These are phyloP conservation scores for Hylomyscus alleni DNA, from an alignment of 2,797 vertebrate genomes.

Conservation along the genomic window DNA sequence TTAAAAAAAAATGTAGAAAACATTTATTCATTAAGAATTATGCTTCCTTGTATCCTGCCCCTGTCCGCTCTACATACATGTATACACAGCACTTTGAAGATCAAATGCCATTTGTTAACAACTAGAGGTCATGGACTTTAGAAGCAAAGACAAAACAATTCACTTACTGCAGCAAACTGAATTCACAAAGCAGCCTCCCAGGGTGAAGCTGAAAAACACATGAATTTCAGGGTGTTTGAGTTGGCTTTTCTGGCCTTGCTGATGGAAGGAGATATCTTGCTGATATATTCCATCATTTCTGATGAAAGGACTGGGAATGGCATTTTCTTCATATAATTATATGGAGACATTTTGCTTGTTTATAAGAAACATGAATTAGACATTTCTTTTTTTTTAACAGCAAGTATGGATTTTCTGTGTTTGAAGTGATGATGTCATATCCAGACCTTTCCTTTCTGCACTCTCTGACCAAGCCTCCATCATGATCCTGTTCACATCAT, in stretches of 20 bases:
- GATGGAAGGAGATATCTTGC: constrained; percentile 16
- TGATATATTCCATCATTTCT: constrained; percentile 65
- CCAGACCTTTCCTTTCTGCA: background rate
- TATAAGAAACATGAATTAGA: constrained; percentile 2
- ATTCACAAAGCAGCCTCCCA: constrained; percentile 54
- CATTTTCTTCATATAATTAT: constrained; percentile 6
- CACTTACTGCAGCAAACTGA: background rate
- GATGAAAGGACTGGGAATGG: constrained; percentile 44
- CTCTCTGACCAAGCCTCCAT: background rate
- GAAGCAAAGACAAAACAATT: constrained; percentile 34
- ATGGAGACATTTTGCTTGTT: background rate
- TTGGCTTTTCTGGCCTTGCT: constrained; percentile 58
- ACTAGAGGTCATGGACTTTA: background rate
- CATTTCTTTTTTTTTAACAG: background rate
- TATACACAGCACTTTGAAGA: constrained; percentile 49
- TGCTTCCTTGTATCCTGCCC: background rate
- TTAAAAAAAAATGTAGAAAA: constrained; percentile 42
- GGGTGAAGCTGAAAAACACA: constrained; percentile 53
- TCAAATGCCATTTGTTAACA: constrained; percentile 48
- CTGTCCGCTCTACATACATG: too few relatives aligned
- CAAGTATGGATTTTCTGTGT: background rate
- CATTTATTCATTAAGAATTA: constrained; percentile 55
- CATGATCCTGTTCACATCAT: background rate
- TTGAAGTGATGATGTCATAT: background rate
- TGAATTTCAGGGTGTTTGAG: constrained; percentile 15